A percentile compares a stretch with the other conserved stretches of the same genome.
phyloP scores from a whole-genome alignment of 2,888 invertebrate genomes.

The Eupeodes latifasciatus region DNA sequence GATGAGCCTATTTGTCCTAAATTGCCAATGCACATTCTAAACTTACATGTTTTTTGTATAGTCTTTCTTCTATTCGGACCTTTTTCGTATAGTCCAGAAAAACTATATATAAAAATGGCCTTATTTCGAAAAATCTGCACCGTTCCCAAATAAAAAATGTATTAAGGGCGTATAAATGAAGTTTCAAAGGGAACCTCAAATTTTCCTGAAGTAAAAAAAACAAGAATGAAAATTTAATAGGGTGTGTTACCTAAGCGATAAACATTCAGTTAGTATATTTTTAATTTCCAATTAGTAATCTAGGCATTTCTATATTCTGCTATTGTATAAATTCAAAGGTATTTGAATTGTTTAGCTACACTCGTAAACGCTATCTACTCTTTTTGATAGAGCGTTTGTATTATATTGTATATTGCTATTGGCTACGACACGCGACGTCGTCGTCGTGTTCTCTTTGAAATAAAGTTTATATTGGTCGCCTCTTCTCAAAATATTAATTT shows the following conservation, averaged over 20 bases:
- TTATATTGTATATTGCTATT: neutral
- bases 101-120: too few species aligned
- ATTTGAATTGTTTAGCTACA: neutral
- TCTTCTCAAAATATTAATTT: slow-evolving; percentile 14
- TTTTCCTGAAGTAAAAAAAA: too few species aligned
- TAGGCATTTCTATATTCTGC: neutral
- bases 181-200: too few species aligned
- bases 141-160: too few species aligned
- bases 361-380: neutral
- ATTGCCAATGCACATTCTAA: too few species aligned
- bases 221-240: neutral
- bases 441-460: slow-evolving; percentile 6
- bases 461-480: neutral
- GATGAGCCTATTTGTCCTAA: too few species aligned
- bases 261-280: neutral
- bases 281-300: neutral
- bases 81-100: too few species aligned
- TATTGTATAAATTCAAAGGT: neutral
- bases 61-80: too few species aligned
- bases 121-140: too few species aligned
- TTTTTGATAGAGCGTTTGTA: neutral
- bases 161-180: too few species aligned
- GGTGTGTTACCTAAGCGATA: neutral
- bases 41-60: too few species aligned
- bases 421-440: too few species aligned